These are phyloP conservation scores for Argya squamiceps DNA, from an alignment of 2,797 vertebrate genomes.

Conservation along the genomic window DNA sequence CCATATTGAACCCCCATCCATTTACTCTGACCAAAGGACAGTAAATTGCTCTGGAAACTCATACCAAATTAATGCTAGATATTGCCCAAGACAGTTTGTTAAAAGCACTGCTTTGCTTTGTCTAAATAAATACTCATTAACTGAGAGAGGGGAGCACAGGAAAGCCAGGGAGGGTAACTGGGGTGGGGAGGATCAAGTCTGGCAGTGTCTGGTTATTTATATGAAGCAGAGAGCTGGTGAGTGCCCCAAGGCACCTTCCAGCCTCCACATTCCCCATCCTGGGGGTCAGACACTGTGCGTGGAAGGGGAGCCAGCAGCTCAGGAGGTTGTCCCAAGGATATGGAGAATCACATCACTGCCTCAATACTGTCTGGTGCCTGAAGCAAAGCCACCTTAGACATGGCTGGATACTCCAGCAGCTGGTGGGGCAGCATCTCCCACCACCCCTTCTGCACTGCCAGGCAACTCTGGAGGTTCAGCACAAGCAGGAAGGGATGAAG, in stretches of 20 bases:
- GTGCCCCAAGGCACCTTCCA: fast-evolving
- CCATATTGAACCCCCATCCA: background rate
- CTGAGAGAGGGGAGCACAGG: background rate
- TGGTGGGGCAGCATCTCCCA: background rate
- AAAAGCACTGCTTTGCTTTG: background rate
- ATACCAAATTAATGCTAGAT: background rate
- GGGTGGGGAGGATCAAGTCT: background rate
- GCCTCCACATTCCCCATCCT: fast-evolving
- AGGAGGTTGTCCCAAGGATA: background rate
- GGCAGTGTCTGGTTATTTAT: fast-evolving
- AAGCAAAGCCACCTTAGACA: background rate
- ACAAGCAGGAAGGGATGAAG: background rate
- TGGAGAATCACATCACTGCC: background rate
- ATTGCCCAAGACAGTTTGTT: background rate
- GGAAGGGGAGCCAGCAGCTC: background rate
- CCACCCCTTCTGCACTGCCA: background rate
- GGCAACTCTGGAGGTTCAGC: background rate
- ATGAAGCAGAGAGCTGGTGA: fast-evolving
- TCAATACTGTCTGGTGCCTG: background rate
- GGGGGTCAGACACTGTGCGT: background rate
- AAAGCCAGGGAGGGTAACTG: background rate
- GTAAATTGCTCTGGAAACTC: background rate
- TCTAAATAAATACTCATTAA: background rate
- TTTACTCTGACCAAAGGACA: background rate
- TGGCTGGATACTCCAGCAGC: fast-evolving